Percentiles rank a stretch among this genome's conserved stretches.
phyloP scores from a whole-genome alignment of 2,113 vertebrate species.

The Eurystomus gularis region DNA sequence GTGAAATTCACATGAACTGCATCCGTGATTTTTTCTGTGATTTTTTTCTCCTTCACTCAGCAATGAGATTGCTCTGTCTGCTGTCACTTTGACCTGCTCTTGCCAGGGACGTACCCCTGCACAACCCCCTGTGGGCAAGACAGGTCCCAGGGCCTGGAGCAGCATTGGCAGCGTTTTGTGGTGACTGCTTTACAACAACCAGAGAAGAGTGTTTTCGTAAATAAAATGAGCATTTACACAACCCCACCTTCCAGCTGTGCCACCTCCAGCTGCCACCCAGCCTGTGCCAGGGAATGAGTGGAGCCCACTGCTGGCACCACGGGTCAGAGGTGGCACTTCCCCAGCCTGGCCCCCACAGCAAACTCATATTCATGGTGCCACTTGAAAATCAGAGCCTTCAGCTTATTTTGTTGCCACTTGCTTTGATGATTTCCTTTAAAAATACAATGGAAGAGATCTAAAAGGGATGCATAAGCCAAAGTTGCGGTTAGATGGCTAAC shows the following conservation, averaged over 20 bases:
- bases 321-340: not conserved
- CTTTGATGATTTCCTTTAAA: not conserved
- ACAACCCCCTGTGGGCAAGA: rapidly evolving
- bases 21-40: not conserved
- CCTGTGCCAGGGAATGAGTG: rapidly evolving
- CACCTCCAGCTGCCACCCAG: not conserved
- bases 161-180: not conserved
- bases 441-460: not conserved
- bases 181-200: not conserved
- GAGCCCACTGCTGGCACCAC: rapidly evolving
- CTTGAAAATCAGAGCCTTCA: not conserved
- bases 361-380: not conserved
- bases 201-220: not conserved
- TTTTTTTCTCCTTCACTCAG: not conserved
- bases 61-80: not conserved
- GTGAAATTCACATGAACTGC: conserved; percentile 14
- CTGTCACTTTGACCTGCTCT: not conserved
- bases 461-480: rapidly evolving
- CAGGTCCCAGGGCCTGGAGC: rapidly evolving
- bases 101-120: rapidly evolving
- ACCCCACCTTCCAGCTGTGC: not conserved
- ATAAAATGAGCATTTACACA: not conserved
- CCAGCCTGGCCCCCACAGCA: not conserved
- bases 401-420: not conserved
- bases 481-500: not conserved